Conservation (phyloP, 1,140 invertebrate genomes). For the Macrocentrus cingulum region DNA sequence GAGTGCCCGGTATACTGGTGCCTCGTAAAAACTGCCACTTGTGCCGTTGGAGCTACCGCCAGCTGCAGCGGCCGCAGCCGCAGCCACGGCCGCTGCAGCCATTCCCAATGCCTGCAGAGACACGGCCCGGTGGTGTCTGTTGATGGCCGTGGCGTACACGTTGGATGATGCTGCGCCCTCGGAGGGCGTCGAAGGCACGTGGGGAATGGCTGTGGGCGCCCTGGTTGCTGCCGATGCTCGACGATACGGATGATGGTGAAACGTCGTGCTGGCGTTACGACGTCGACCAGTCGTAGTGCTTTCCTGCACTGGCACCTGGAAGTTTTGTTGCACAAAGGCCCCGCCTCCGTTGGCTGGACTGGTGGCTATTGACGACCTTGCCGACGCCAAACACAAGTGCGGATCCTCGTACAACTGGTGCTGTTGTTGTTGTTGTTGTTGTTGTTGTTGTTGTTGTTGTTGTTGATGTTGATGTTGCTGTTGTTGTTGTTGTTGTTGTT, state of each 20-base stretch:
- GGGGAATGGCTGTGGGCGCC: conserved; percentile 18
- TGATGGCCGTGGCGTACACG: conserved; percentile 46
- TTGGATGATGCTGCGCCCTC: conserved; percentile 34
- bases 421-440: conserved; percentile 31
- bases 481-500: conserved; percentile 32
- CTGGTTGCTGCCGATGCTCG: conserved; percentile 26
- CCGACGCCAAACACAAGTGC: conserved; percentile 1
- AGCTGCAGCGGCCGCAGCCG: conserved; percentile 5
- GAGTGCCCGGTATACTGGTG: conserved; percentile 47
- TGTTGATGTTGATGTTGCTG: conserved; percentile 24
- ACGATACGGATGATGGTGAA: conserved; percentile 29
- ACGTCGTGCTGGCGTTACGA: background rate
- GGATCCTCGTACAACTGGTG: conserved; percentile 28
- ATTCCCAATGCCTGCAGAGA: conserved; percentile 41
- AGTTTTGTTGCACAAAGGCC: conserved; percentile 15
- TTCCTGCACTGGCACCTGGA: conserved; percentile 11
- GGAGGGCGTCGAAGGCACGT: conserved; percentile 27
- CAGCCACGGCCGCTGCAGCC: conserved; percentile 13
- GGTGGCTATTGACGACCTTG: background rate
- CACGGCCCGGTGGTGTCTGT: conserved; percentile 44
- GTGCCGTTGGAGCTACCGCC: conserved; percentile 9
- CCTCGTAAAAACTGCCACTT: conserved; percentile 41
- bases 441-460: conserved; percentile 3
- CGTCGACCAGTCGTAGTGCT: conserved; percentile 16
- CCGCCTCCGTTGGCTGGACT: conserved; percentile 14